Evolutionary conservation across 2,113 vertebrate genomes (phyloP), one percentile per base, ranked within the genome.

Genomic region (Typhlomys cinereus): DNA sequence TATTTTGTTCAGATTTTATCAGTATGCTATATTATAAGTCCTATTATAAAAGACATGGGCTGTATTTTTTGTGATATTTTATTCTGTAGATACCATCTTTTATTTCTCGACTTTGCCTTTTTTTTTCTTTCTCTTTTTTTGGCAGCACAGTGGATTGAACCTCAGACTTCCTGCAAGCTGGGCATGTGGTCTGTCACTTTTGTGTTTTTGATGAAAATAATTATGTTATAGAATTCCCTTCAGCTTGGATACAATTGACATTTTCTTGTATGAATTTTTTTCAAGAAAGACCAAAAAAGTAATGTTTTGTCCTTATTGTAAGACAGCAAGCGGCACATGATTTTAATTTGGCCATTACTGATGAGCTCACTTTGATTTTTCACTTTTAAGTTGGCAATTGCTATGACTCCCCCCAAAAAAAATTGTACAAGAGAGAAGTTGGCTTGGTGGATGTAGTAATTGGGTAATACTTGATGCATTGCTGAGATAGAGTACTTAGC

Each of bases 211-310:
- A 70, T 66, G 39, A 80, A 15, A 64, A n/a, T 78, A 88, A 4
- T 57, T 85, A 31, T 87, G 87, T 94, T 90, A 29, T 76, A 61
- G 62, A 71, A 71, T 85, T 89, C 73, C 44, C 41, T 23, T 89
- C 39, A 48, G 13, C 79, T 89, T 83, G 39, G 25, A 44, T 67
- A 83, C 81, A 62, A 23, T 41, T 64, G n/a, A n/a, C 21, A 67
- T 50, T 25, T 57, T 39, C 31, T 71, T 14, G 27, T 66, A 36
- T 27, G 5, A 17, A 41, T 25, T 34, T 95, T 90, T 83, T 70
- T 31, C 48, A 92, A 34, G 54, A n/a, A 83, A 64, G 62, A 70
- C 59, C 17, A 39, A 50, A 64, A 34, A 73, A 66, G 13, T 76
- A n/a, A 78, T 69, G 4, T n/a, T 92, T 14, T 91, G 23, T 82